These are phyloP conservation scores for Steromphala cineraria DNA, from an alignment of 2,888 invertebrate genomes.

Conservation along the genomic window DNA sequence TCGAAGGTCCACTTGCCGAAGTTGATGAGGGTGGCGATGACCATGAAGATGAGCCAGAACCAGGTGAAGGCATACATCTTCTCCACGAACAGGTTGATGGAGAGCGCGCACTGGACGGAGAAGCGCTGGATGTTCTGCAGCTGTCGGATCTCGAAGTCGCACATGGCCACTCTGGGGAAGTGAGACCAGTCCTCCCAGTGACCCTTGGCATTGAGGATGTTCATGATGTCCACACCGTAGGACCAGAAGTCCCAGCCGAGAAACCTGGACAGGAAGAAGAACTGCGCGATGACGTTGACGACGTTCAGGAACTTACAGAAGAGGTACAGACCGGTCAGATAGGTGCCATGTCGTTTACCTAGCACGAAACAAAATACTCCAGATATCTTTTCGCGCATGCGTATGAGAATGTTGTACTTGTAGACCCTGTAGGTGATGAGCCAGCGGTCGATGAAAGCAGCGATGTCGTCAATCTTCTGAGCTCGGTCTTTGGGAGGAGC, in stretches of 20 bases:
- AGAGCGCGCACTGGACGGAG: conserved; percentile 66
- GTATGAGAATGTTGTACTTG: conserved; percentile 57
- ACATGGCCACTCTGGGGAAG: conserved; percentile 61
- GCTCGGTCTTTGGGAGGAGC: conserved; percentile 33
- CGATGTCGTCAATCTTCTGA: conserved; percentile 35
- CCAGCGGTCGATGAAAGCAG: conserved; percentile 41
- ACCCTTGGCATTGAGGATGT: conserved; percentile 26
- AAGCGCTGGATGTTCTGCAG: conserved; percentile 64
- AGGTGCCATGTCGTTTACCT: conserved; percentile 68
- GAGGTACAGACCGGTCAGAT: conserved; percentile 68
- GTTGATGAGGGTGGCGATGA: conserved; percentile 41
- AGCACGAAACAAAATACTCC: conserved; percentile 60
- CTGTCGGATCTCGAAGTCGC: conserved; percentile 68
- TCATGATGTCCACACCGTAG: conserved; percentile 64
- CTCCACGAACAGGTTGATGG: conserved; percentile 69
- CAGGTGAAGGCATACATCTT: conserved; percentile 68
- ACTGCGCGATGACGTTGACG: conserved; percentile 70
- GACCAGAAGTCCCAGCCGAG: conserved; percentile 63
- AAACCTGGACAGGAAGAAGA: conserved; percentile 67
- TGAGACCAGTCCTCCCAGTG: conserved; percentile 38
- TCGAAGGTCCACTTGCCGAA: conserved; percentile 36
- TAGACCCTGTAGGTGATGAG: conserved; percentile 38
- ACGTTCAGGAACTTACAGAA: conserved; percentile 68
- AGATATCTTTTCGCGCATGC: conserved; percentile 56
- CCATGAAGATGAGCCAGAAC: conserved; percentile 67